Evolutionary conservation across 2,797 vertebrate species (phyloP), one percentile per base, ranked within the genome.

Genomic region (Urophycis tenuis): DNA sequence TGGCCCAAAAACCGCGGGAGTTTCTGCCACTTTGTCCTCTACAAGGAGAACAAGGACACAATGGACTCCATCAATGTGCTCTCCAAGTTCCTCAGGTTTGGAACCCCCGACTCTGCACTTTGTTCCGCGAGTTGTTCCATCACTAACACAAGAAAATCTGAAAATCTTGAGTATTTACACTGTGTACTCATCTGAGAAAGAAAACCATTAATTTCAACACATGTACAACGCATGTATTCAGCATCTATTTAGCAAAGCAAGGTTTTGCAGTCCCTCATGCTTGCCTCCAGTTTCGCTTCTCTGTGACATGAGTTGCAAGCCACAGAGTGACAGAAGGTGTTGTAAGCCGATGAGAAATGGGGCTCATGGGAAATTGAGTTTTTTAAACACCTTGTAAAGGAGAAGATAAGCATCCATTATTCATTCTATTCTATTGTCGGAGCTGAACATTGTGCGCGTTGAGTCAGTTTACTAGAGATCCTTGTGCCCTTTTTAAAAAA

Each of bases 11-110:
- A 94, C 89, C 96, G 97, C 78, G 97, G 97, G 85, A 96, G 91
- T 87, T 99, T 95, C 89, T 99, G 98, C 88, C 97, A 99, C 89
- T 99, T 98, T 72, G 94, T 96, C 60, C 91, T 99, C 0, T 99
- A 99, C 91, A 99, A 99, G 88, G 97, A 99, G 91, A 99, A 99
- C 92, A 99, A 97, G 89, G 98, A 99, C 86, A 99, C 97, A 60
- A 99, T 99, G 97, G 98, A 98, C 41, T 95, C 97, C 67, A 98
- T 99, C 89, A 99, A 99, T 30, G 93, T 99, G 60, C 93, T 99
- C 0, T 99, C 98, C 81, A 99, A 96, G 87, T 99, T 98, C 90
- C 94, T 99, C 92, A 96, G 97, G 98, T 99, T 79, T 85, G 92
- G 77, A 69, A 67, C 2, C 15, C 2, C 7, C 6, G 10, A 35